phyloP scores from a whole-genome alignment of 2,888 invertebrate species.

The Dynastes grantii region DNA sequence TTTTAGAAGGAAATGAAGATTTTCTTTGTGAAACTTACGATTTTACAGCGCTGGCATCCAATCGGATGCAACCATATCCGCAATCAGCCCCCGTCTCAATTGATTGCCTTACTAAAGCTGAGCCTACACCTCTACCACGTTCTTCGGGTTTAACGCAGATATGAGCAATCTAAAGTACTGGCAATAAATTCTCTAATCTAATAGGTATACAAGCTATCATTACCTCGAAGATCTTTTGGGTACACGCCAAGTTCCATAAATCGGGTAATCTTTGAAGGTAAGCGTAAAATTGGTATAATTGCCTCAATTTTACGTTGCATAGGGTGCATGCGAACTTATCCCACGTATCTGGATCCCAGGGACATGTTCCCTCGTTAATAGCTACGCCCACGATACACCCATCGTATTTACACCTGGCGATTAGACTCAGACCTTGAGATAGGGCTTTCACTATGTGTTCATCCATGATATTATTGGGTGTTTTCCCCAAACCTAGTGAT shows the following conservation, averaged over 20 bases:
- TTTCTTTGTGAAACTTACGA: constrained; percentile 66
- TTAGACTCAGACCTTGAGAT: constrained; percentile 67
- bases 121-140: constrained; percentile 71
- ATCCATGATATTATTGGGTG: constrained; percentile 67
- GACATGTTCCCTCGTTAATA: constrained; percentile 71
- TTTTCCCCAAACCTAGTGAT: constrained; percentile 70
- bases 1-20: too few relatives aligned
- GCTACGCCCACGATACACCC: constrained; percentile 70
- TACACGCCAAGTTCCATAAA: constrained; percentile 62
- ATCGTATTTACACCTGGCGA: constrained; percentile 68
- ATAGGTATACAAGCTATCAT: neutral
- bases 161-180: constrained; percentile 69
- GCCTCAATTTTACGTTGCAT: constrained; percentile 67
- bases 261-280: constrained; percentile 71
- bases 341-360: constrained; percentile 72
- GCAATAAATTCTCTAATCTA: neutral
- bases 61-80: constrained; percentile 70
- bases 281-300: constrained; percentile 73
- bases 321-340: constrained; percentile 74
- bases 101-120: constrained; percentile 67
- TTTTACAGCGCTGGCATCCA: constrained; percentile 71
- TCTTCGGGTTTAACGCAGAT: constrained; percentile 72
- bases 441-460: constrained; percentile 69
- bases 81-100: constrained; percentile 70
- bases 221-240: constrained; percentile 71